Conservation (phyloP, 2,113 vertebrate genomes). For the Pachypanchax playfairii region DNA sequence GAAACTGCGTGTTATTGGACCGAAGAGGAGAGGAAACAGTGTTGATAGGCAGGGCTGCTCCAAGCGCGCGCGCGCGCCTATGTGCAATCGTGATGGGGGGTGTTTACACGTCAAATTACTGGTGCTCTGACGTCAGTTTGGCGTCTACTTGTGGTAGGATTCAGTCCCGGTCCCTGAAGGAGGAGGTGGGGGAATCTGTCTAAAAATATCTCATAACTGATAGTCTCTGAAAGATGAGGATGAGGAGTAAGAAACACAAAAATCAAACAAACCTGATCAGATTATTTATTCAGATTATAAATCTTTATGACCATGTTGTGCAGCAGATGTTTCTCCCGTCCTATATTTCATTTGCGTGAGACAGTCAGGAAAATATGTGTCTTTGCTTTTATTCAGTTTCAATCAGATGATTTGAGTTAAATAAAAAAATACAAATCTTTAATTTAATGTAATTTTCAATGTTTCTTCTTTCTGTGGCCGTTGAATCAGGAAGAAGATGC, state of each 20-base stretch:
- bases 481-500: neutral
- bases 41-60: conserved; percentile 42
- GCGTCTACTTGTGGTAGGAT: conserved; percentile 83
- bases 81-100: conserved; percentile 63
- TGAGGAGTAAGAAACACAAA: conserved; percentile 7
- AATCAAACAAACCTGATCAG: neutral
- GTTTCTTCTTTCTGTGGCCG: neutral
- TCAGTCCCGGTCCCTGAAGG: conserved; percentile 71
- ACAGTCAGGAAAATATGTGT: neutral
- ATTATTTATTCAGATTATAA: neutral
- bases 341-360: neutral
- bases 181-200: conserved; percentile 39
- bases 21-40: conserved; percentile 60
- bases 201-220: conserved; percentile 72
- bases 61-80: conserved; percentile 24
- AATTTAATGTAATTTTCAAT: no score
- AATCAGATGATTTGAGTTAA: neutral
- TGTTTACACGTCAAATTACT: conserved; percentile 91
- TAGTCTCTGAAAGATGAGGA: neutral
- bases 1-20: conserved; percentile 47
- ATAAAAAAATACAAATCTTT: no score
- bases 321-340: neutral
- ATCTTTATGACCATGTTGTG: neutral
- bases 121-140: conserved; percentile 90
- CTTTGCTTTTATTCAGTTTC: neutral